Conservation (phyloP, 1,140 invertebrate genomes). For the Euura lappo region DNA sequence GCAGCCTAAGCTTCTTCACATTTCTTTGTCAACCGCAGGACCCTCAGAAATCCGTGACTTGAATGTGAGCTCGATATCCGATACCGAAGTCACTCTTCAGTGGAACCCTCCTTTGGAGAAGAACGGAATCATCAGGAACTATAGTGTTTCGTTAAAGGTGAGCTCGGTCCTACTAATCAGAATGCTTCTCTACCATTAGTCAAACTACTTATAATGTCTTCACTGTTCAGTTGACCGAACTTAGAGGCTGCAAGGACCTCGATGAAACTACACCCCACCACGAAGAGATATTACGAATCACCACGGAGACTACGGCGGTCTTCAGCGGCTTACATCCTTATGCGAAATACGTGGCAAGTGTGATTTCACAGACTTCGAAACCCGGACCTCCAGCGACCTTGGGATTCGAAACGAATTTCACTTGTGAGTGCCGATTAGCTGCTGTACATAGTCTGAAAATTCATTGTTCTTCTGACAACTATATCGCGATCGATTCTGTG, state of each 20-base stretch:
- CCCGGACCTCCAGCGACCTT: not conserved
- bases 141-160: not conserved
- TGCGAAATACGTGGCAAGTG: not conserved
- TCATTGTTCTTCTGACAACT: not conserved
- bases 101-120: not conserved
- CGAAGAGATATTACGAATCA: not conserved
- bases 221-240: not conserved
- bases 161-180: not conserved
- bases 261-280: not conserved
- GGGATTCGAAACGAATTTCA: not conserved
- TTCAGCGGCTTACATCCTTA: not conserved
- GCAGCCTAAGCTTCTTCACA: not conserved
- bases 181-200: no score
- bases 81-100: not conserved
- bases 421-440: not conserved
- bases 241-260: not conserved
- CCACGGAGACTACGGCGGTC: not conserved
- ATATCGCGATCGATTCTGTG: not conserved
- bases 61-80: not conserved
- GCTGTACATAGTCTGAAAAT: not conserved
- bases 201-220: not conserved
- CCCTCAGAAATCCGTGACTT: not conserved
- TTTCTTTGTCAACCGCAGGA: not conserved
- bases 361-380: not conserved
- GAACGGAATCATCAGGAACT: not conserved